A percentile compares a stretch with the other conserved stretches of the same genome.
These are phyloP conservation scores for Anser brachyrhynchus DNA, from an alignment of 2,113 vertebrate genomes.

Conservation along the genomic window DNA sequence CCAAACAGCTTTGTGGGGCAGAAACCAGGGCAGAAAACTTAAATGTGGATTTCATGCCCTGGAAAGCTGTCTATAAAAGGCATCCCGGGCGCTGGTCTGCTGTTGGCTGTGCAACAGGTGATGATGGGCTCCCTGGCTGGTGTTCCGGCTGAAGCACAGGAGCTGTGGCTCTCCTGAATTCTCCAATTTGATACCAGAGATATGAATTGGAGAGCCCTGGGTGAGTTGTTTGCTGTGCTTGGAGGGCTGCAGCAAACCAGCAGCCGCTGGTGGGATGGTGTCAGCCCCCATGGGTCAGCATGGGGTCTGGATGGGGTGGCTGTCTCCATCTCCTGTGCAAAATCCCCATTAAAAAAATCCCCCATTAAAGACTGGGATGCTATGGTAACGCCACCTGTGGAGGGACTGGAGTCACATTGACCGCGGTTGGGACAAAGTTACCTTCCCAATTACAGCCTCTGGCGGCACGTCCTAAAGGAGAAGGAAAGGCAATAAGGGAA, in stretches of 20 bases:
- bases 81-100: background rate
- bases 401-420: background rate
- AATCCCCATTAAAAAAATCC: background rate
- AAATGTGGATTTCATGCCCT: constrained; percentile 25
- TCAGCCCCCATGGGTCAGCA: rapidly evolving
- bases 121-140: rapidly evolving
- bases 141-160: background rate
- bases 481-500: background rate
- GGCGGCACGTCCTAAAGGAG: background rate
- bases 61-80: background rate
- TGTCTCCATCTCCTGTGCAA: background rate
- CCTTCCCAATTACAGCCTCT: background rate
- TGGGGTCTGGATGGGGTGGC: rapidly evolving
- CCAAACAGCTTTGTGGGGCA: background rate
- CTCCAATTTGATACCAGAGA: background rate
- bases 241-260: background rate
- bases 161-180: background rate
- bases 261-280: rapidly evolving
- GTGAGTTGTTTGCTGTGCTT: background rate
- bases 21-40: background rate
- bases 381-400: background rate
- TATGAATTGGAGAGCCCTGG: background rate
- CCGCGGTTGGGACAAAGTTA: rapidly evolving
- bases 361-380: background rate
- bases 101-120: background rate